Conservation (phyloP, 2,888 invertebrate species). For the Clistopyga incitator region DNA sequence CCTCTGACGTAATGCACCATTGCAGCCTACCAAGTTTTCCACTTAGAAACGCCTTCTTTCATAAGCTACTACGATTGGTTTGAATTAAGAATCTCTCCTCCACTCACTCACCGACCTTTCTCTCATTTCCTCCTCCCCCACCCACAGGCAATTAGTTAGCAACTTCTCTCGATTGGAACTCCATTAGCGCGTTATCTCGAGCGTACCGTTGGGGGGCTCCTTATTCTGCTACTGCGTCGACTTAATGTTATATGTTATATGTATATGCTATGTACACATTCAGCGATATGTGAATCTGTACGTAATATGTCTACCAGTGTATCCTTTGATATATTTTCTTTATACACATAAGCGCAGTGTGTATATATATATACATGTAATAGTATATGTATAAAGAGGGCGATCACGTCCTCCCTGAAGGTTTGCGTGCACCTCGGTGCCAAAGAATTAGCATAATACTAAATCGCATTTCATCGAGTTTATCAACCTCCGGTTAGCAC, state of each 20-base stretch:
- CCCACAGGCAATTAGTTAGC: slow-evolving; percentile 74
- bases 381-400: slow-evolving; percentile 14
- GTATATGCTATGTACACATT: slow-evolving; percentile 9
- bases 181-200: slow-evolving; percentile 75
- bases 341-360: slow-evolving; percentile 17
- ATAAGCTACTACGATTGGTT: slow-evolving; percentile 41
- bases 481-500: slow-evolving; percentile 51
- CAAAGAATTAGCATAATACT: slow-evolving; percentile 68
- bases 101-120: slow-evolving; percentile 30
- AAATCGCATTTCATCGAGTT: slow-evolving; percentile 67
- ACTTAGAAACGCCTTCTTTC: slow-evolving; percentile 39
- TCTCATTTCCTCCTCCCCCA: slow-evolving; percentile 39
- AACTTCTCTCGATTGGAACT: slow-evolving; percentile 72
- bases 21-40: slow-evolving; percentile 33
- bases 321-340: slow-evolving; percentile 31
- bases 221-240: slow-evolving; percentile 30
- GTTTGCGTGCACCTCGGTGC: slow-evolving; percentile 57
- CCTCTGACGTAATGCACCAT: neutral
- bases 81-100: slow-evolving; percentile 47
- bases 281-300: slow-evolving; percentile 22
- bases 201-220: slow-evolving; percentile 43
- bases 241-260: slow-evolving; percentile 5
- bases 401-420: slow-evolving; percentile 48
- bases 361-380: slow-evolving; percentile 6
- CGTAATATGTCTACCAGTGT: neutral